Conservation (phyloP, 2,888 invertebrate species). For the Macropis europaea region DNA sequence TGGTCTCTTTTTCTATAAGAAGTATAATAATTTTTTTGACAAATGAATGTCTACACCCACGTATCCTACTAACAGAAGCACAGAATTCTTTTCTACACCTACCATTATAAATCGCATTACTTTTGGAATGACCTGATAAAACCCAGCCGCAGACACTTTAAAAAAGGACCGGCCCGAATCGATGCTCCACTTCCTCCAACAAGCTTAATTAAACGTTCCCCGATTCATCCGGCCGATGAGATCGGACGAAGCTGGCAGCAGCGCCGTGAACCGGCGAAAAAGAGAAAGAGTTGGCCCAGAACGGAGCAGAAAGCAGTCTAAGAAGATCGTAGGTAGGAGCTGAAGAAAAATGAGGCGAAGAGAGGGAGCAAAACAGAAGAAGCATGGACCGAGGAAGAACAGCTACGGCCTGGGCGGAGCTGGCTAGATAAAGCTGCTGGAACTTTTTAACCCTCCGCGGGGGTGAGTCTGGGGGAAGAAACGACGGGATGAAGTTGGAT, state of each 20-base stretch:
- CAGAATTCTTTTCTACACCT: too few relatives aligned
- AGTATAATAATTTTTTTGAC: too few relatives aligned
- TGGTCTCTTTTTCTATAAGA: too few relatives aligned
- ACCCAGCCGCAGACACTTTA: too few relatives aligned
- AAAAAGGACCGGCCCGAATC: background rate
- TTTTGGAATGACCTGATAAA: too few relatives aligned
- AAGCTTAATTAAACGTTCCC: slow-evolving; percentile 18
- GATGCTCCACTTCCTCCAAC: background rate
- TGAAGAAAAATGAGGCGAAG: slow-evolving; percentile 14
- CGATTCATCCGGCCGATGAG: background rate
- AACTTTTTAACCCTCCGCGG: slow-evolving; percentile 48
- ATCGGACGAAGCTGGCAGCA: slow-evolving; percentile 18
- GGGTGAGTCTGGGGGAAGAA: slow-evolving; percentile 1
- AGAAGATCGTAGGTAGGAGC: slow-evolving; percentile 3
- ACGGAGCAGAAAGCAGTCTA: background rate
- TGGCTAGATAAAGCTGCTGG: slow-evolving; percentile 34
- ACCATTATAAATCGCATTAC: too few relatives aligned
- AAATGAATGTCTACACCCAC: too few relatives aligned
- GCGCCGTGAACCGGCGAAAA: slow-evolving; percentile 1
- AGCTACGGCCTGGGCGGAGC: slow-evolving; percentile 21
- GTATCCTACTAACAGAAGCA: too few relatives aligned
- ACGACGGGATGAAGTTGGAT: slow-evolving; percentile 47
- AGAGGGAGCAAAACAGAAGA: slow-evolving; percentile 22
- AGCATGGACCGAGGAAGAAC: slow-evolving; percentile 18
- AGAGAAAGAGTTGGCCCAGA: background rate